These are phyloP conservation scores for Eulemur coronatus DNA, from an alignment of 2,797 vertebrate genomes.

Conservation along the genomic window DNA sequence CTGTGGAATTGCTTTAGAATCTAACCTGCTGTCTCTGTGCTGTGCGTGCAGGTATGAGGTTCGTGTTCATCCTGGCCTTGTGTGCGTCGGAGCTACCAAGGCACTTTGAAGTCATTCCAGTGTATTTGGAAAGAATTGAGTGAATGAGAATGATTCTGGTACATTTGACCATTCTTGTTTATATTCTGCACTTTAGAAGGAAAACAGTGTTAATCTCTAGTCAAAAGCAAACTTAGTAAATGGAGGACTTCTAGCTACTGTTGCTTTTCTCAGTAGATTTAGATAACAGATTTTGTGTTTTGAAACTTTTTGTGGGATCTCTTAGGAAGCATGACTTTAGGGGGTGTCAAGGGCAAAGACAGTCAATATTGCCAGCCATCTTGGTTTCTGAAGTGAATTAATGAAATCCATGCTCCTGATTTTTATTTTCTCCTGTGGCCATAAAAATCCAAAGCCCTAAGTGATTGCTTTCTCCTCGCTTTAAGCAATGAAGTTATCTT, in stretches of 20 bases:
- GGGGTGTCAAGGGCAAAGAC: background rate
- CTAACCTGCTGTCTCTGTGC: background rate
- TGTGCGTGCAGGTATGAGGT: background rate
- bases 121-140: background rate
- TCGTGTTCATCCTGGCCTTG: background rate
- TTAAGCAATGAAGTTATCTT: conserved; percentile 4
- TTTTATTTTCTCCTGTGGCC: background rate
- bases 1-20: background rate
- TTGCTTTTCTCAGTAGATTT: background rate
- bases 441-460: background rate
- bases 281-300: conserved; percentile 41
- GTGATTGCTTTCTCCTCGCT: background rate
- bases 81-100: fast-evolving
- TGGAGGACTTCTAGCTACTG: background rate
- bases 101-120: background rate
- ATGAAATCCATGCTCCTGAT: background rate
- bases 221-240: conserved; percentile 15
- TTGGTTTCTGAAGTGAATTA: conserved; percentile 27
- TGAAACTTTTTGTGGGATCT: background rate
- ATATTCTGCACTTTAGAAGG: conserved; percentile 71
- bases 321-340: conserved; percentile 36
- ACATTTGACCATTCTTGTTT: conserved; percentile 1
- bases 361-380: background rate
- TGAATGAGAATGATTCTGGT: background rate
- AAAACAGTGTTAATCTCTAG: conserved; percentile 71